Evolutionary conservation across 1,140 invertebrate genomes (phyloP), one percentile per base, ranked within the genome.

Genomic region (Drosophila prosaltans): DNA sequence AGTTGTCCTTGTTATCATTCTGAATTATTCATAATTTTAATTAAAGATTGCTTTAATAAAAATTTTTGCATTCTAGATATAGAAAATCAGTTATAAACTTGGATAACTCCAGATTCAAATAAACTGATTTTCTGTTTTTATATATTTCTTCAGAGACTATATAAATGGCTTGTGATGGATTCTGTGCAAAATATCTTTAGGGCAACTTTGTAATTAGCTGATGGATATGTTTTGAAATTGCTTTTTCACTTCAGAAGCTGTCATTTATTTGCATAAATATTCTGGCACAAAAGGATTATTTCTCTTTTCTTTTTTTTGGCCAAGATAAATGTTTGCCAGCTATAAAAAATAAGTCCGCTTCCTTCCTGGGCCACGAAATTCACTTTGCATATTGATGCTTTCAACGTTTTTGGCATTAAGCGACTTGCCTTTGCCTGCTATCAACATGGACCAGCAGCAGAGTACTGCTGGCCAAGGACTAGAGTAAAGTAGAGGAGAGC

Each of bases 381-480:
- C 85, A 88, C 80, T 88, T 85, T 89, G 84, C 84, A 90, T 89
- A 88, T 90, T 88, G 84, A 90, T 90, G 84, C 84, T 81, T 85
- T 90, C 81, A 88, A 81, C 83, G 77, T 84, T 89, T 85, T 75
- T 74, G 78, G 78, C 84, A 84, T 84, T 90, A 81, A 80, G 69
- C 81, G 78, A 68, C 66, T 70, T 60, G 77, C 57, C 63, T 74
- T 61, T 66, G 65, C 69, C 64, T 70, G 80, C 80, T 88, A 86
- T 86, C 82, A 82, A 80, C 75, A 74, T 62, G 80, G 80, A 64
- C 66, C 74, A 73, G 72, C 41, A 68, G 67, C 43, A 61, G 51
- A 36, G 6, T 36, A 36, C 48, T 51, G 48, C 8, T 41, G 36
- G 60, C 40, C 6, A 39, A 21, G 45, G 21, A 7, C 45, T 26